A percentile compares a stretch with the other conserved stretches of the same genome.
phyloP scores from a whole-genome alignment of 2,888 invertebrate species.

The Hanleya hanleyi region DNA sequence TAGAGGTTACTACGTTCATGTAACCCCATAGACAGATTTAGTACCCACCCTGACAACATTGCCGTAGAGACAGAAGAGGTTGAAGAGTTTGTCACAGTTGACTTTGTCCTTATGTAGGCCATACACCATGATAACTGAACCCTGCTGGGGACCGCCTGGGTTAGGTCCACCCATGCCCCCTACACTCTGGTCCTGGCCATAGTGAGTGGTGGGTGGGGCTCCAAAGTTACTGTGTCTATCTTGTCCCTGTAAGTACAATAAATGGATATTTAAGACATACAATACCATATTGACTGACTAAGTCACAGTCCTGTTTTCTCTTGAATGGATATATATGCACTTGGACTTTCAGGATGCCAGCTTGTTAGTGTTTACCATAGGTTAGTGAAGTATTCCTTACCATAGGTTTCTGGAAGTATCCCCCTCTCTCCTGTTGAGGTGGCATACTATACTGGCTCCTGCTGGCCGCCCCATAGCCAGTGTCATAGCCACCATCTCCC shows the following conservation, averaged over 20 bases:
- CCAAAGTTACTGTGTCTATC: constrained; percentile 7
- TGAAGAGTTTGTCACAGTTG: constrained; percentile 97
- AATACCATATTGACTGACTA: no score
- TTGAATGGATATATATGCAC: no score
- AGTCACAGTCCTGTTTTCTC: no score
- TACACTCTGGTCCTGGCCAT: background rate
- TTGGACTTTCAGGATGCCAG: no score
- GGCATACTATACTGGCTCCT: constrained; percentile 31
- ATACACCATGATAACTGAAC: constrained; percentile 98
- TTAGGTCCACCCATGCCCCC: constrained; percentile 14
- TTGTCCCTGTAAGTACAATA: no score
- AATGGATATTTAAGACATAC: no score
- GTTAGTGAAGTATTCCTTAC: no score
- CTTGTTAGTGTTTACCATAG: no score
- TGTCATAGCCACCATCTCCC: constrained; percentile 45
- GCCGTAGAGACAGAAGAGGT: constrained; percentile 98
- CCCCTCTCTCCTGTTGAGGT: background rate
- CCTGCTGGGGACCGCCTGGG: constrained; percentile 44
- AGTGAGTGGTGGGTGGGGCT: constrained; percentile 7
- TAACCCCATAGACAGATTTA: no score
- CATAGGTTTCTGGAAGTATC: constrained; percentile 2
- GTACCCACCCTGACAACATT: constrained; percentile 93
- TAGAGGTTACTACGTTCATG: no score
- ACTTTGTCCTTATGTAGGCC: constrained; percentile 94
- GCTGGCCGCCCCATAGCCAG: constrained; percentile 27